phyloP scores from a whole-genome alignment of 2,113 vertebrate species.

The Ploceus nigricollis region DNA sequence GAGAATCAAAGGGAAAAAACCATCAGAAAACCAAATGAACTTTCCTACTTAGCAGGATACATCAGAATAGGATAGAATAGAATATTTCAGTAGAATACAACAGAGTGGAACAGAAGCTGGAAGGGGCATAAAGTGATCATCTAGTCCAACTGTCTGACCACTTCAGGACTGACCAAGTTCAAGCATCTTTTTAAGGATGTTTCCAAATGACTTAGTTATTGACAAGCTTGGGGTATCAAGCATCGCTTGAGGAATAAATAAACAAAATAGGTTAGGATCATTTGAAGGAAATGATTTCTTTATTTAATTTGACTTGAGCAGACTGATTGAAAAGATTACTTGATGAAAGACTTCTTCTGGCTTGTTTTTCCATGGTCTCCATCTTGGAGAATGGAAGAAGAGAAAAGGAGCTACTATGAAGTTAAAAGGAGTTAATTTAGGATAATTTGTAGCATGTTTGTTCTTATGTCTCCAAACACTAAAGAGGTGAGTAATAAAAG shows the following conservation, averaged over 20 bases:
- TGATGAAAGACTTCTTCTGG: not conserved
- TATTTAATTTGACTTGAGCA: conserved; percentile 8
- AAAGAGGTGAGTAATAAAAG: not conserved
- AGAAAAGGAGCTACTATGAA: not conserved
- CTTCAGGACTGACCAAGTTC: not conserved
- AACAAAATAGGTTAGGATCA: not conserved
- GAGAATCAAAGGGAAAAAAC: not conserved
- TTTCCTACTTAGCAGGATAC: not conserved
- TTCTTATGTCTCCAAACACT: not conserved
- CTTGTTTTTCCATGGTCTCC: not conserved
- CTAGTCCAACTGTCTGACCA: not conserved
- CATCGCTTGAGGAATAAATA: not conserved
- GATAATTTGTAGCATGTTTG: not conserved
- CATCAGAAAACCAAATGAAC: not conserved
- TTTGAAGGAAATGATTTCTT: conserved; percentile 1
- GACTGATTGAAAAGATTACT: not conserved
- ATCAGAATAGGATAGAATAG: not conserved
- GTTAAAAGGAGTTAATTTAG: not conserved
- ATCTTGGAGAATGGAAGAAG: not conserved
- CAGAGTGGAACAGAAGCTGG: not conserved
- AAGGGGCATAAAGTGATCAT: not conserved
- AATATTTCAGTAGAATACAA: not conserved
- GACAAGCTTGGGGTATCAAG: not conserved
- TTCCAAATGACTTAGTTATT: not conserved
- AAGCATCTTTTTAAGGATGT: not conserved